These are phyloP conservation scores for Lasiurus borealis DNA, from an alignment of 2,113 vertebrate genomes.

Conservation along the genomic window DNA sequence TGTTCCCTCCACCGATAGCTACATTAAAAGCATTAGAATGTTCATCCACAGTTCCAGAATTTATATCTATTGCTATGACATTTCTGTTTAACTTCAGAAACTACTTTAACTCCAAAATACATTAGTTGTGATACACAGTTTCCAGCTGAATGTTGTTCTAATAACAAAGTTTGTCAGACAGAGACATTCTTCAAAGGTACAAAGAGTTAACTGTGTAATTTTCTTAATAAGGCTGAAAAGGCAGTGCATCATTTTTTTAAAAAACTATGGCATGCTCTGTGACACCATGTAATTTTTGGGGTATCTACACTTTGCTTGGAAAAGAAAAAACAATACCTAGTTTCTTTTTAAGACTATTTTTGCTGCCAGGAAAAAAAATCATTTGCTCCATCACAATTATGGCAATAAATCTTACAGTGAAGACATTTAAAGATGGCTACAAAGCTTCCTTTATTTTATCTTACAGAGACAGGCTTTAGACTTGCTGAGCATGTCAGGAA, in stretches of 20 bases:
- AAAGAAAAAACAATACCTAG: constrained; percentile 86
- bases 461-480: constrained; percentile 75
- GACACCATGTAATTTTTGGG: constrained; percentile 90
- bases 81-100: constrained; percentile 64
- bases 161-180: constrained; percentile 80
- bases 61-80: constrained; percentile 14
- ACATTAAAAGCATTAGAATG: background rate
- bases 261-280: constrained; percentile 85
- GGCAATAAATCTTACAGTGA: constrained; percentile 85
- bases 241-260: constrained; percentile 85
- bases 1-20: background rate
- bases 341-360: constrained; percentile 85
- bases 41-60: background rate
- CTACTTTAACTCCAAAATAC: constrained; percentile 66
- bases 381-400: constrained; percentile 87
- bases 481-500: constrained; percentile 58
- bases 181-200: constrained; percentile 78
- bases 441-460: constrained; percentile 86
- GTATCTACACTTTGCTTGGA: constrained; percentile 88
- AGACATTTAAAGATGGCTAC: constrained; percentile 78
- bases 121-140: constrained; percentile 64
- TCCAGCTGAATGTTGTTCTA: constrained; percentile 71
- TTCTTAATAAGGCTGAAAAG: constrained; percentile 88
- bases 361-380: constrained; percentile 81
- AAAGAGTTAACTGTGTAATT: constrained; percentile 88